Evolutionary conservation across 2,113 vertebrate species (phyloP), one percentile per base, ranked within the genome.

Genomic region (Agelaius tricolor): DNA sequence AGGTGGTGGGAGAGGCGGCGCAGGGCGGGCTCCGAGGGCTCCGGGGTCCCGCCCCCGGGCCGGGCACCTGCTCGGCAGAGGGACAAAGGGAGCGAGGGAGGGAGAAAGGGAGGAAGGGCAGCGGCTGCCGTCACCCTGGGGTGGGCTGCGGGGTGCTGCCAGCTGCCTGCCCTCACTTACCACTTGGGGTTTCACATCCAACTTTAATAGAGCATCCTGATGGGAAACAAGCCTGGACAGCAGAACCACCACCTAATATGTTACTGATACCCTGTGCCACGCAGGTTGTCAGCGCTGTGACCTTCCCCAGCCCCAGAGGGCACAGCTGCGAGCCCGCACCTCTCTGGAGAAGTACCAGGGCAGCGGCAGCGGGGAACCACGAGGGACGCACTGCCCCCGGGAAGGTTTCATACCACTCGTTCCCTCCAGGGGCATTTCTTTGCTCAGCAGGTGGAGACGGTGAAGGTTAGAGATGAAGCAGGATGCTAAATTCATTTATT

Each of bases 1-100:
- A 99, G 96, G 87, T 98, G 92, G 26, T 98, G 98, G 0, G 98
- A 97, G 27, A 99, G 98, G 7, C 98, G 98, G 86, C 96, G 98
- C 49, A 99, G 96, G 9, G 99, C 96, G 0, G 99, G 98, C 39
- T 98, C 97, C 4, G 97, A 46, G 23, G 98, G 95, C 10, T 98
- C 95, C 0, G 61, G 94, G 0, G 14, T 11, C 90, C 35, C 86
- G 73, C 68, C 84, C 17, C 73, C n/a, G 6, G 14, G 44, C 14
- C 0, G 41, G 21, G 73, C 13, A 69, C 83, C 98, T 98, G 79
- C 39, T 2, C 0, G 3, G 39, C 22, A 59, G 30, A 43, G 87
- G 28, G 61, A 30, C 1, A 20, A 28, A 21, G 7, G 46, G 41
- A 49, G 3, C 1, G 49, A 19, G 6, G 1, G 6, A n/a, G 16